A percentile compares a stretch with the other conserved stretches of the same genome.
Conservation (phyloP, 2,113 vertebrate species). For the Geococcyx californianus region DNA sequence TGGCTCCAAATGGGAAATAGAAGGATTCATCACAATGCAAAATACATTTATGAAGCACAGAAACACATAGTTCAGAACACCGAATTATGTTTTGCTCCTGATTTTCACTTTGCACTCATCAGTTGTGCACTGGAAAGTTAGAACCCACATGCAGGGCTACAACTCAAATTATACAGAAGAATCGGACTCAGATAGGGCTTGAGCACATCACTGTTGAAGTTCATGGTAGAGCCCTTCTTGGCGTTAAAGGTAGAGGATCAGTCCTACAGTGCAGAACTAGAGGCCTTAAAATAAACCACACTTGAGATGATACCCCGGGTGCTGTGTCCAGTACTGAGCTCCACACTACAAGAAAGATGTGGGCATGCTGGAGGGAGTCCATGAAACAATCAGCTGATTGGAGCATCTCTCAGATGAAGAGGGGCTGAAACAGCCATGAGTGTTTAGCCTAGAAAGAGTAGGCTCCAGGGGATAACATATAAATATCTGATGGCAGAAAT, state of each 20-base stretch:
- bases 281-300: background rate
- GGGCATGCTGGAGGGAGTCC: background rate
- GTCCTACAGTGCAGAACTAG: background rate
- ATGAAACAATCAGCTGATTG: background rate
- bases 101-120: background rate
- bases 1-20: background rate
- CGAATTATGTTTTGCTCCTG: background rate
- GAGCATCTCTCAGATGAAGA: background rate
- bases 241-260: background rate
- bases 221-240: background rate
- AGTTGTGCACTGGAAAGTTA: background rate
- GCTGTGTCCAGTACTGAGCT: background rate
- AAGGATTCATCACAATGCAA: background rate
- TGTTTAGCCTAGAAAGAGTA: background rate
- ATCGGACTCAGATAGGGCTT: background rate
- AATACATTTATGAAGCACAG: background rate
- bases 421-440: background rate
- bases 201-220: background rate
- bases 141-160: fast-evolving
- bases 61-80: background rate
- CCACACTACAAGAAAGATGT: background rate
- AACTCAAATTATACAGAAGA: background rate
- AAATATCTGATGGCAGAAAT: background rate
- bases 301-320: background rate
- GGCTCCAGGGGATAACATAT: background rate